Conservation (phyloP, 2,888 invertebrate species). For the Andricus quercusramuli region DNA sequence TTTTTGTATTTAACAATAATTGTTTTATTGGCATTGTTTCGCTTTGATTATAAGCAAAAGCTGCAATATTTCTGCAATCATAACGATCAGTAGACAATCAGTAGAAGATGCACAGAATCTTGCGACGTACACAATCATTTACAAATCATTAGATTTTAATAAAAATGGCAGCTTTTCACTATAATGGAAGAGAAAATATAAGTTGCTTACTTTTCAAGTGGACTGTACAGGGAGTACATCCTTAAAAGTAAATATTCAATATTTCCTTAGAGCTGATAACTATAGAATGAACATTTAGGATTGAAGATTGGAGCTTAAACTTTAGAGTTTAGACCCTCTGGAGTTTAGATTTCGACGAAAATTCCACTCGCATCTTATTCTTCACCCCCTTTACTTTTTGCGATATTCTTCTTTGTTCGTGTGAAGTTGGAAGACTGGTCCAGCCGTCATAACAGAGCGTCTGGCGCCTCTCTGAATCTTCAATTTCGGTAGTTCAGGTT, state of each 20-base stretch:
- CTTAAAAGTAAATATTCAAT: neutral
- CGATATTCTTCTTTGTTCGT: neutral
- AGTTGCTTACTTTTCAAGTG: no score
- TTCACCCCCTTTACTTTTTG: neutral
- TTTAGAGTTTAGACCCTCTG: neutral
- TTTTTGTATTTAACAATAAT: no score
- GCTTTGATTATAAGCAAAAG: no score
- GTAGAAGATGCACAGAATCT: no score
- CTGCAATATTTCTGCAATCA: no score
- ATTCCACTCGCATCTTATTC: neutral
- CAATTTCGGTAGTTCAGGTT: neutral
- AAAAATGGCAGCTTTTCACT: no score
- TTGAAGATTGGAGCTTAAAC: neutral
- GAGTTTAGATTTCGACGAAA: conserved; percentile 2
- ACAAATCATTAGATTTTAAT: no score
- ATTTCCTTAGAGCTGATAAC: neutral
- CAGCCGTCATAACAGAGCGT: conserved; percentile 45
- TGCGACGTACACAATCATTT: no score
- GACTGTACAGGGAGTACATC: no score
- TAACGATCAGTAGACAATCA: no score
- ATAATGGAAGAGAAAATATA: no score
- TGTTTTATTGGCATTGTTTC: no score
- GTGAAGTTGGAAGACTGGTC: neutral
- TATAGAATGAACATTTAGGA: neutral
- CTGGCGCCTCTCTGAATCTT: conserved; percentile 44